phyloP scores from a whole-genome alignment of 2,797 vertebrate genomes.

The Crenichthys baileyi region DNA sequence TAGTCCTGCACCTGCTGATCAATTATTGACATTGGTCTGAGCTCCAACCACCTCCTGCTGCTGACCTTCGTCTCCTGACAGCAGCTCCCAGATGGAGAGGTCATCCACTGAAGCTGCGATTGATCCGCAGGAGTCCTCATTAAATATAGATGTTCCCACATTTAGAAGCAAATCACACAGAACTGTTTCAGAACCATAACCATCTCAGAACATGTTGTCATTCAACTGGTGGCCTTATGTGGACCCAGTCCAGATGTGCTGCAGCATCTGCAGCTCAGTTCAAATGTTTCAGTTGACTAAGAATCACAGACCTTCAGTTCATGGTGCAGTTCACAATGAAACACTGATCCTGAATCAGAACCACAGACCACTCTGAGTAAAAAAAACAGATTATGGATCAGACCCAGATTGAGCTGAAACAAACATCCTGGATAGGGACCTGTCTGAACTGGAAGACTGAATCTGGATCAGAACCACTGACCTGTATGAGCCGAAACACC shows the following conservation, averaged over 20 bases:
- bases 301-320: neutral
- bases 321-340: neutral
- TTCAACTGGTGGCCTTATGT: neutral
- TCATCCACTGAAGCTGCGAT: neutral
- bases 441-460: neutral
- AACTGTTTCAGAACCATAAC: neutral
- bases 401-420: too few relatives aligned
- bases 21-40: neutral
- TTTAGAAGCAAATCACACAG: constrained; percentile 14
- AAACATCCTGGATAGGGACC: neutral
- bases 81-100: constrained; percentile 7
- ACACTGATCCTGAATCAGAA: neutral
- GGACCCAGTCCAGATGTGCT: constrained; percentile 1
- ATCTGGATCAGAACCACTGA: neutral
- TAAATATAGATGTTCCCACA: constrained; percentile 37
- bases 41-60: neutral
- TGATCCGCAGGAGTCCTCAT: constrained; percentile 23
- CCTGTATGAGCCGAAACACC: neutral
- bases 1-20: neutral
- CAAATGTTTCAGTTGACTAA: neutral
- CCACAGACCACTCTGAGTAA: neutral
- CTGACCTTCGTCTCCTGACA: constrained; percentile 7
- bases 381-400: neutral
- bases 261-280: constrained; percentile 1
- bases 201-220: neutral